Conservation (phyloP, 2,113 vertebrate species). For the Mormyrus lacerda region DNA sequence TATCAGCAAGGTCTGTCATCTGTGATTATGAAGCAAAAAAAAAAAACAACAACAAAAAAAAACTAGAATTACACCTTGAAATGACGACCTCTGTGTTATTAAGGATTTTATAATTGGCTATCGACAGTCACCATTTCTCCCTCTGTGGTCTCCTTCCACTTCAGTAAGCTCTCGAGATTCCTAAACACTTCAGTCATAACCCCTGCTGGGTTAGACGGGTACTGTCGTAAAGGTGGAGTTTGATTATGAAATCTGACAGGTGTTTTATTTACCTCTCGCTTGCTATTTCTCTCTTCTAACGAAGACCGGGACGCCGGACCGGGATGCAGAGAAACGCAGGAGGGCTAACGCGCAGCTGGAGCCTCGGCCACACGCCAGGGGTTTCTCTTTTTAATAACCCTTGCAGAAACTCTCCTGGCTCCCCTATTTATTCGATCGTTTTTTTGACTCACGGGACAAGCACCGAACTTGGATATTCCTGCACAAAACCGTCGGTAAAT, state of each 20-base stretch:
- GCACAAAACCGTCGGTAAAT: background rate
- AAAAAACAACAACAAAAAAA: background rate
- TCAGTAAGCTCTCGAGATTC: constrained; percentile 4
- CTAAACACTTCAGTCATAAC: constrained; percentile 7
- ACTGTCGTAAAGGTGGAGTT: background rate
- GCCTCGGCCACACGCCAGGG: background rate
- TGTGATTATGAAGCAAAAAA: background rate
- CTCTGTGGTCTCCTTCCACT: constrained; percentile 1
- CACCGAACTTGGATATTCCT: background rate
- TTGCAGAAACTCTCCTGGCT: background rate
- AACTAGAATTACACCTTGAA: background rate
- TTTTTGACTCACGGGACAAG: background rate
- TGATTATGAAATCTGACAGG: constrained; percentile 10
- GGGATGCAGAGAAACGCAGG: background rate
- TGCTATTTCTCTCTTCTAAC: background rate
- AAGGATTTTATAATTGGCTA: constrained; percentile 8
- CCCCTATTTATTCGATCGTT: background rate
- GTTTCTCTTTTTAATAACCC: background rate
- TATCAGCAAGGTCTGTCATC: background rate
- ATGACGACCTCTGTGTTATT: background rate
- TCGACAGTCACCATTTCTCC: background rate
- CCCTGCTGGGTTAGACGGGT: background rate
- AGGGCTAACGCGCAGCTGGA: background rate
- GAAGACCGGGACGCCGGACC: background rate
- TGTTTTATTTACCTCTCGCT: background rate